These are phyloP conservation scores for honey bee (Apis mellifera) DNA, from an alignment of 1,140 invertebrate species.

Conservation along the genomic window Amel_HAv3.1 CM009932.2:12866501-12867000, in stretches of 20 bases:
- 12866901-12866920: constrained; percentile 11
- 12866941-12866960: constrained; percentile 21
- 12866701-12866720: constrained; percentile 34
- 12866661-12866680: constrained; percentile 54
- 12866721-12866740: constrained; percentile 62
- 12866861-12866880: constrained; percentile 41
- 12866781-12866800: constrained; percentile 31
- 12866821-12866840: neutral
- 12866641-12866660: constrained; percentile 40
- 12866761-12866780: constrained; percentile 24
- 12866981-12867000: constrained; percentile 32
- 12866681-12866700: constrained; percentile 35
- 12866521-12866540: neutral
- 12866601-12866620: neutral
- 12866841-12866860: too few relatives aligned
- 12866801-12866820: neutral
- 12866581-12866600: constrained; percentile 27
- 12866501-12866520: neutral
- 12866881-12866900: constrained; percentile 49
- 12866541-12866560: too few relatives aligned
- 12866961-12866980: constrained; percentile 3
- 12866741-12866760: constrained; percentile 51
- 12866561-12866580: constrained; percentile 24
- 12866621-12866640: constrained; percentile 37
- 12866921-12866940: constrained; percentile 7